A percentile compares a stretch with the other conserved stretches of the same genome.
These are phyloP conservation scores for Megalonaias nervosa DNA, from an alignment of 1,140 invertebrate species.

Conservation along the genomic window DNA sequence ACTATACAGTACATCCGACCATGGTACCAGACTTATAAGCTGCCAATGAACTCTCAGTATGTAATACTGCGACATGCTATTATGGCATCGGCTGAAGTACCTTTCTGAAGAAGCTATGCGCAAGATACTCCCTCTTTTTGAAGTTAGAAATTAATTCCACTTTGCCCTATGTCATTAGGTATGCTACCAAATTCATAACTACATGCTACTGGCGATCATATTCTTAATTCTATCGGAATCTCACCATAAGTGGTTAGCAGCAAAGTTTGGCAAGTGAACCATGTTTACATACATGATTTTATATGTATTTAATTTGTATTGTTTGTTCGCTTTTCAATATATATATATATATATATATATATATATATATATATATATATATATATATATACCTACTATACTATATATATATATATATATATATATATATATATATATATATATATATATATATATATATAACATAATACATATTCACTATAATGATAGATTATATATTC, in stretches of 20 bases:
- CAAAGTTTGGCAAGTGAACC: not conserved
- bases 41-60: not conserved
- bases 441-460: too few relatives aligned
- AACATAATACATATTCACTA: too few relatives aligned
- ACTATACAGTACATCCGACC: not conserved
- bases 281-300: not conserved
- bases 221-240: not conserved
- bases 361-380: too few relatives aligned
- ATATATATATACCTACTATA: too few relatives aligned
- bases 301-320: too few relatives aligned
- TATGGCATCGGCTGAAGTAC: not conserved
- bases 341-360: too few relatives aligned
- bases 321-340: too few relatives aligned
- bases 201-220: not conserved
- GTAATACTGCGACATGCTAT: not conserved
- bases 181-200: conserved; percentile 1
- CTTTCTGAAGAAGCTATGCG: not conserved
- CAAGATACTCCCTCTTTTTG: not conserved
- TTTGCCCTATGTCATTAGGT: not conserved
- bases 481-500: too few relatives aligned
- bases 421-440: too few relatives aligned
- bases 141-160: not conserved
- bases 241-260: not conserved
- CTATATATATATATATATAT: too few relatives aligned
- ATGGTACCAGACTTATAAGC: not conserved